Percentiles rank a stretch among this genome's conserved stretches.
Conservation (phyloP, 2,888 invertebrate species). For the Parasteatoda lunata region DNA sequence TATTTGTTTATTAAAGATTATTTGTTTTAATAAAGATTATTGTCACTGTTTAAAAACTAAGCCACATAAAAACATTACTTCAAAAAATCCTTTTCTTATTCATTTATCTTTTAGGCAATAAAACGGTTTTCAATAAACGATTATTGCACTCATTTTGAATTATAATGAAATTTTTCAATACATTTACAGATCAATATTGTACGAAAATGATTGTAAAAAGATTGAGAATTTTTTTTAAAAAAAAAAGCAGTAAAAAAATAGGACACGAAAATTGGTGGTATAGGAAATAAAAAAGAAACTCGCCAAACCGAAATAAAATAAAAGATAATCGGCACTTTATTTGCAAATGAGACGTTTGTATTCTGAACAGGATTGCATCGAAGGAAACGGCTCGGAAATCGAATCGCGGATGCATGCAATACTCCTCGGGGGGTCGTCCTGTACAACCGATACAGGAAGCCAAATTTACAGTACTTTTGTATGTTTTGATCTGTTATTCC, state of each 20-base stretch:
- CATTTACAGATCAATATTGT: neutral
- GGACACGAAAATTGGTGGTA: neutral
- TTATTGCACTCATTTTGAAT: too few species aligned
- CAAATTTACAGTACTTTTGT: slow-evolving; percentile 19
- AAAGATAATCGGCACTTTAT: slow-evolving; percentile 66
- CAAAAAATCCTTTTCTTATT: too few species aligned
- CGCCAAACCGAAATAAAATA: slow-evolving; percentile 40
- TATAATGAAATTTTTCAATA: too few species aligned
- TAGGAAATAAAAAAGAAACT: slow-evolving; percentile 12
- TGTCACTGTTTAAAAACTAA: too few species aligned
- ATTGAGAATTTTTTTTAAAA: neutral
- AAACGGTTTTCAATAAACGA: too few species aligned
- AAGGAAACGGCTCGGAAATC: slow-evolving; percentile 63
- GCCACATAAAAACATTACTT: too few species aligned
- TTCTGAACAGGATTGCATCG: slow-evolving; percentile 39
- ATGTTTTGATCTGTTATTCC: slow-evolving; percentile 2
- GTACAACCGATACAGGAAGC: slow-evolving; percentile 40
- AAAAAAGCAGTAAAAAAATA: neutral
- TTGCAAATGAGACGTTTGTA: slow-evolving; percentile 69
- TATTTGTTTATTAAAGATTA: too few species aligned
- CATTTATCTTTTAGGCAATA: too few species aligned
- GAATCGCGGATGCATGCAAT: slow-evolving; percentile 40
- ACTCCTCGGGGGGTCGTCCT: slow-evolving; percentile 49
- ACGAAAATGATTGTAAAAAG: neutral
- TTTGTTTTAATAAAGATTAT: too few species aligned